A percentile compares a stretch with the other conserved stretches of the same genome.
phyloP scores from a whole-genome alignment of 2,888 invertebrate genomes.

The Trypoxylon attenuatum region DNA sequence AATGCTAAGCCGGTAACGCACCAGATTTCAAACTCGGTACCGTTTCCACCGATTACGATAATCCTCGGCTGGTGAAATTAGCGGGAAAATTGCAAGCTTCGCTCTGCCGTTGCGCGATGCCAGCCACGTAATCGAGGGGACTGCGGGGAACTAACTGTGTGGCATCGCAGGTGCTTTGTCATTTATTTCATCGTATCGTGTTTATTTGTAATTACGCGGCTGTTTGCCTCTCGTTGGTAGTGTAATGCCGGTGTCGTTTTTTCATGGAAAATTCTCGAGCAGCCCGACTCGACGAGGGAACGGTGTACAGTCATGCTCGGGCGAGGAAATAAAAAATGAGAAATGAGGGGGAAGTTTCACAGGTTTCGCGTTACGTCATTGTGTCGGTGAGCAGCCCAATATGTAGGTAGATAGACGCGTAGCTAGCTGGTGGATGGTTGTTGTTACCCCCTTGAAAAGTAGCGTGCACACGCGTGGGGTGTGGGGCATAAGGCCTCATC shows the following conservation, averaged over 20 bases:
- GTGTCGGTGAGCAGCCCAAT: constrained; percentile 62
- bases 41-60: neutral
- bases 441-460: constrained; percentile 40
- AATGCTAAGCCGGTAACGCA: constrained; percentile 8
- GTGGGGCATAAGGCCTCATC: too few relatives aligned
- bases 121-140: too few relatives aligned
- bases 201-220: too few relatives aligned
- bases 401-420: constrained; percentile 44
- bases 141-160: too few relatives aligned
- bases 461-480: constrained; percentile 38
- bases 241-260: too few relatives aligned
- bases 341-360: constrained; percentile 55
- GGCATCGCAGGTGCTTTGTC: too few relatives aligned
- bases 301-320: too few relatives aligned
- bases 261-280: too few relatives aligned
- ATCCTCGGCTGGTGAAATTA: neutral
- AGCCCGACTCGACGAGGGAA: too few relatives aligned
- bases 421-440: constrained; percentile 43
- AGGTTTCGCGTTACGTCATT: constrained; percentile 68
- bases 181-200: too few relatives aligned
- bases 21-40: constrained; percentile 1
- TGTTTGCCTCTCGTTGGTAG: too few relatives aligned
- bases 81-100: neutral
- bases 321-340: constrained; percentile 38
- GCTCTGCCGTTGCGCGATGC: too few relatives aligned